These are phyloP conservation scores for Phalacrocorax carbo DNA, from an alignment of 2,113 vertebrate species.

Conservation along the genomic window DNA sequence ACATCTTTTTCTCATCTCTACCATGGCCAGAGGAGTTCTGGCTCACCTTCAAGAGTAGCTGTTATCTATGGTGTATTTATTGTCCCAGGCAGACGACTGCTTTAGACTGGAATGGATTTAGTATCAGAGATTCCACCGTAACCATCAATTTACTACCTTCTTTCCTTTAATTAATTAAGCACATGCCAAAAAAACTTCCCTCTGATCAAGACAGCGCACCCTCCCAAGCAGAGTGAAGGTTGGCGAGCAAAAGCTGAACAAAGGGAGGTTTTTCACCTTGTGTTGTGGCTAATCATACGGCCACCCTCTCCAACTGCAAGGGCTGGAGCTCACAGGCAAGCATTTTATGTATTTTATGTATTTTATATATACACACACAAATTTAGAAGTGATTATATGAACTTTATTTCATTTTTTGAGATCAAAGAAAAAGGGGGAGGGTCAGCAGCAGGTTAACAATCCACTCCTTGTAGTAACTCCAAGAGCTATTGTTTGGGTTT, in stretches of 20 bases:
- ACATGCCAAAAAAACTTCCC: not conserved
- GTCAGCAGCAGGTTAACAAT: conserved; percentile 20
- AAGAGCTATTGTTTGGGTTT: not conserved
- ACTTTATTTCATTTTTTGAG: not conserved
- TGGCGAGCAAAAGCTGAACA: not conserved
- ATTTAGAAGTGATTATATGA: not conserved
- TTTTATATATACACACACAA: no score
- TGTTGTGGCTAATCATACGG: not conserved
- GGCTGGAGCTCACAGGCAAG: not conserved
- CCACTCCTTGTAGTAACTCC: not conserved
- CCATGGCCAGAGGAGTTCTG: not conserved
- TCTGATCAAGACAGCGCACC: not conserved
- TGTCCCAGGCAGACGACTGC: not conserved
- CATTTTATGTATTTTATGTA: fast-evolving
- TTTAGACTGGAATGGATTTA: not conserved
- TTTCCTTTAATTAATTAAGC: conserved; percentile 2
- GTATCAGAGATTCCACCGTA: not conserved
- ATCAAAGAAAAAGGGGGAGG: not conserved
- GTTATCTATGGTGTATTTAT: not conserved
- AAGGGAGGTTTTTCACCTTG: not conserved
- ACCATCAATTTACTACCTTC: not conserved
- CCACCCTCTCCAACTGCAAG: not conserved
- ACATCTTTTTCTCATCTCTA: conserved; percentile 15
- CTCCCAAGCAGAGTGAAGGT: not conserved
- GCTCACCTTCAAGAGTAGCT: not conserved